A percentile compares a stretch with the other conserved stretches of the same genome.
phyloP scores from a whole-genome alignment of 1,140 invertebrate species.

The Oncopeltus fasciatus region DNA sequence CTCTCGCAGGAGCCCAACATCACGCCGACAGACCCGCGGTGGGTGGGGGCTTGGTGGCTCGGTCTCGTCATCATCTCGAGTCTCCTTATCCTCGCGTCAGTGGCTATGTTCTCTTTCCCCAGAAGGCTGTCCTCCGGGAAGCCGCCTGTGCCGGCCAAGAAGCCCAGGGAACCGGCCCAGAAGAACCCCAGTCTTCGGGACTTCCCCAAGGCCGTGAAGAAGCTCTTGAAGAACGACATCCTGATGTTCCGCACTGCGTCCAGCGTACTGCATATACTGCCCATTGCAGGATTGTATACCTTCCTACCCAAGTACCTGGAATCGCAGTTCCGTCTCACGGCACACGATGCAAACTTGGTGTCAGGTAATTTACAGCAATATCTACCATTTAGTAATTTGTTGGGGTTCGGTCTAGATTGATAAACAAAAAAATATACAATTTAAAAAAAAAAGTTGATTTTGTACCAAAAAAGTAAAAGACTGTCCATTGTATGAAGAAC shows the following conservation, averaged over 20 bases:
- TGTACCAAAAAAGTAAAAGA: too few species aligned
- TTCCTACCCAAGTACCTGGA: slow-evolving; percentile 89
- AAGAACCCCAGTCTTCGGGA: slow-evolving; percentile 50
- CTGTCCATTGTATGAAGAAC: too few species aligned
- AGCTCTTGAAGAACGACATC: slow-evolving; percentile 76
- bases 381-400: too few species aligned
- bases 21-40: slow-evolving; percentile 67
- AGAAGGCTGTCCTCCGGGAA: slow-evolving; percentile 40
- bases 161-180: slow-evolving; percentile 22
- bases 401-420: too few species aligned
- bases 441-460: too few species aligned
- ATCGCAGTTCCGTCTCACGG: slow-evolving; percentile 75
- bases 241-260: slow-evolving; percentile 77
- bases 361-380: too few species aligned
- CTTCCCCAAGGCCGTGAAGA: slow-evolving; percentile 73
- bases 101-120: slow-evolving; percentile 81
- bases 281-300: slow-evolving; percentile 79
- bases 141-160: slow-evolving; percentile 21
- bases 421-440: too few species aligned
- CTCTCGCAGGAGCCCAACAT: slow-evolving; percentile 57
- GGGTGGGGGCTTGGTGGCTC: slow-evolving; percentile 87
- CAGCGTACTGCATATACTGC: slow-evolving; percentile 75
- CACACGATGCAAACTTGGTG: slow-evolving; percentile 78
- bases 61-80: slow-evolving; percentile 66
- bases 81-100: slow-evolving; percentile 59